phyloP scores from a whole-genome alignment of 2,888 invertebrate species.

The Lithophane socia region DNA sequence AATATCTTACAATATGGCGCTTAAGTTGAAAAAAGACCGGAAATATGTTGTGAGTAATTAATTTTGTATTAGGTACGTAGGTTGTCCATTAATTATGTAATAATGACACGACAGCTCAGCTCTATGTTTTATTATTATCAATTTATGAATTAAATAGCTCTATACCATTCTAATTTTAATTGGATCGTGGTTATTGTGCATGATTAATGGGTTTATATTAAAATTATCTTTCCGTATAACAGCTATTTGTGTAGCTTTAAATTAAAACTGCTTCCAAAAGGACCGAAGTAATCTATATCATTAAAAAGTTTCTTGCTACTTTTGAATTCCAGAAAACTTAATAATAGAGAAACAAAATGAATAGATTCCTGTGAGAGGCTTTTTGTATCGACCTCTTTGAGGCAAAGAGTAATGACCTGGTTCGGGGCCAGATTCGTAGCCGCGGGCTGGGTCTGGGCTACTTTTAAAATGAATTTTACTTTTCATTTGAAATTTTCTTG shows the following conservation, averaged over 20 bases:
- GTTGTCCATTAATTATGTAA: conserved; percentile 27
- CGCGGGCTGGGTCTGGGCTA: conserved; percentile 62
- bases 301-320: conserved; percentile 66
- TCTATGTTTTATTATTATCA: conserved; percentile 34
- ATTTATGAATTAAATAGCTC: conserved; percentile 42
- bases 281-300: conserved; percentile 49
- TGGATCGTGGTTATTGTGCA: conserved; percentile 41
- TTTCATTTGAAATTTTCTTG: conserved; percentile 61
- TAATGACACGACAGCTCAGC: conserved; percentile 29
- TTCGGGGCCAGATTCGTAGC: conserved; percentile 70
- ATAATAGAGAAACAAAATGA: conserved; percentile 75
- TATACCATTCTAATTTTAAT: conserved; percentile 50
- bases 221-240: conserved; percentile 29
- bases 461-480: conserved; percentile 65
- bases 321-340: conserved; percentile 68
- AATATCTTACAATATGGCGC: not conserved
- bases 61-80: not conserved
- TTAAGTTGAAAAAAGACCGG: not conserved
- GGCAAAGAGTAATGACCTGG: conserved; percentile 72
- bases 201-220: conserved; percentile 50
- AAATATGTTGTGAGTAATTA: not conserved
- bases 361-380: conserved; percentile 70
- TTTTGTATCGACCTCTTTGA: conserved; percentile 71
- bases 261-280: conserved; percentile 44
- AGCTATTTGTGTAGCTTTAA: conserved; percentile 27